phyloP scores from a whole-genome alignment of 2,113 vertebrate genomes.

The Lepus timidus region DNA sequence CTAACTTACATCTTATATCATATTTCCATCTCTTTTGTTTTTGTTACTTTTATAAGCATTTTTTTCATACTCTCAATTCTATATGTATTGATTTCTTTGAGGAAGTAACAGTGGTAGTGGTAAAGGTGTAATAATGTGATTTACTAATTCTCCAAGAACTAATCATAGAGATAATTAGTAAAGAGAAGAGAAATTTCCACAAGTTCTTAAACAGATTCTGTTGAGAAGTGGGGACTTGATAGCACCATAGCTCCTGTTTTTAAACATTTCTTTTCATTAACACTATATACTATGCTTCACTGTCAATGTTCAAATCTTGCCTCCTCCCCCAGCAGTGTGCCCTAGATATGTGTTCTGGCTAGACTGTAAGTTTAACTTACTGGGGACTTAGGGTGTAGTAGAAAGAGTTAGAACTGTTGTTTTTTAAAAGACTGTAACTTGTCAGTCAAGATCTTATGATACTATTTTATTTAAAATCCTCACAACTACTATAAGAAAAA shows the following conservation, averaged over 20 bases:
- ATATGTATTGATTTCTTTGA: neutral
- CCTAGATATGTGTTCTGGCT: neutral
- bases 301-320: rapidly evolving
- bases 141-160: neutral
- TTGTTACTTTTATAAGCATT: neutral
- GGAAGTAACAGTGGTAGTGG: neutral
- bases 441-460: neutral
- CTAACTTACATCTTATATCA: neutral
- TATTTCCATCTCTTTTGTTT: neutral
- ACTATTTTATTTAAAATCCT: neutral
- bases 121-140: neutral
- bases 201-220: neutral
- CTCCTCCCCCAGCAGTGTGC: neutral
- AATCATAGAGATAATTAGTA: neutral
- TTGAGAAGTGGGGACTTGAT: neutral
- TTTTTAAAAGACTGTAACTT: neutral
- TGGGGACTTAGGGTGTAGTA: neutral
- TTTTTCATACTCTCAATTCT: neutral
- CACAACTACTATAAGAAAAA: neutral
- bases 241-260: neutral
- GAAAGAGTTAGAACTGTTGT: neutral
- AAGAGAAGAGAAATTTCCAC: neutral
- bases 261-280: neutral
- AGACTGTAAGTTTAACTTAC: neutral
- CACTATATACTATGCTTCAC: neutral